Evolutionary conservation across 1,140 invertebrate genomes (phyloP).

Genomic region (Rhizoglyphus robini): DNA sequence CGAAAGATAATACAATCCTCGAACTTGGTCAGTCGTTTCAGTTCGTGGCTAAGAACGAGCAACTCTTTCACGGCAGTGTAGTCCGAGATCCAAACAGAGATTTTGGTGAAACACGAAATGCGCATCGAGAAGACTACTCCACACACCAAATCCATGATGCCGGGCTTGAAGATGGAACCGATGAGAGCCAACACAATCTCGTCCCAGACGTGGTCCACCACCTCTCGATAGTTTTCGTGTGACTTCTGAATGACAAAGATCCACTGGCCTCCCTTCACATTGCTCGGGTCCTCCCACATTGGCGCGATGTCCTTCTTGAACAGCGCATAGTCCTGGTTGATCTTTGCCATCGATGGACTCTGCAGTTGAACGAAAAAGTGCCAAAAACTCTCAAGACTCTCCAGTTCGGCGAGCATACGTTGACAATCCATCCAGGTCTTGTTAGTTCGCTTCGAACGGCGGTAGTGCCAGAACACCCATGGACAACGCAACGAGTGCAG

Average conservation of each 20-base stretch:
- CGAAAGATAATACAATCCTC: conserved; percentile 12
- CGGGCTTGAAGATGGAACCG: background rate
- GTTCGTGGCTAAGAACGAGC: background rate
- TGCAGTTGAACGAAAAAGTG: background rate
- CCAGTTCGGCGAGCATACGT: background rate
- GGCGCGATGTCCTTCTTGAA: conserved; percentile 16
- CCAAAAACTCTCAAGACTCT: background rate
- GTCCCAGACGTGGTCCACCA: background rate
- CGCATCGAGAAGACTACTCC: conserved; percentile 12
- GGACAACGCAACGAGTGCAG: background rate
- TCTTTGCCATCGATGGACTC: background rate
- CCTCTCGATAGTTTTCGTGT: background rate
- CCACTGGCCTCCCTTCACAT: conserved; percentile 19
- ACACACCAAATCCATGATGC: conserved; percentile 3
- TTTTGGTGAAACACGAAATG: conserved; percentile 13
- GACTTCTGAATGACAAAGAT: conserved; percentile 10
- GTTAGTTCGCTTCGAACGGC: background rate
- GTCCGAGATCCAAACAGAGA: background rate
- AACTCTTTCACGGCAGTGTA: background rate
- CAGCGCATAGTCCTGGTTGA: conserved; percentile 8
- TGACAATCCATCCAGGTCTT: conserved; percentile 16
- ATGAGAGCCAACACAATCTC: background rate
- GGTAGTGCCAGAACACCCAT: conserved; percentile 15
- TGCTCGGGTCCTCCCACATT: conserved; percentile 18
- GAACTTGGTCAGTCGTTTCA: conserved; percentile 4